Conservation (phyloP, 2,113 vertebrate genomes). For the Eidolon helvum region DNA sequence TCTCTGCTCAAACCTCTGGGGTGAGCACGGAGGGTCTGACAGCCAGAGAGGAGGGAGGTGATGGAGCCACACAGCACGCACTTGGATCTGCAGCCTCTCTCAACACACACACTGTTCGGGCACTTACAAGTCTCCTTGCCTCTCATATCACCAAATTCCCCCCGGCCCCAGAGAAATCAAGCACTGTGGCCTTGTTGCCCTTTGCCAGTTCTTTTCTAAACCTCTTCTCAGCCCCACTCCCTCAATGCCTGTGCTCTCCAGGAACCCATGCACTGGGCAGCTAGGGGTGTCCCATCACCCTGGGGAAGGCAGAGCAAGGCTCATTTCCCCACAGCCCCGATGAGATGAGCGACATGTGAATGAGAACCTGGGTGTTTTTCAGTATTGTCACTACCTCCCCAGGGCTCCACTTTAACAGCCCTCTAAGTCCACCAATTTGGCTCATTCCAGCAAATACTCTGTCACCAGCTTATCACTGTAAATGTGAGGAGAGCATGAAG, state of each 20-base stretch:
- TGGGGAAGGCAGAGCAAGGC: background rate
- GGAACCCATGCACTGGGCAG: background rate
- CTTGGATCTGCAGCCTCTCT: background rate
- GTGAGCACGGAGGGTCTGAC: background rate
- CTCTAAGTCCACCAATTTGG: background rate
- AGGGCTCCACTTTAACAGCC: background rate
- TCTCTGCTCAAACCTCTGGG: background rate
- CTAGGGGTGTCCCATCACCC: background rate
- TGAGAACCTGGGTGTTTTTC: background rate
- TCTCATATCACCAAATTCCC: background rate
- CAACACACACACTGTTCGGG: background rate
- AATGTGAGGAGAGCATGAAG: constrained; percentile 64
- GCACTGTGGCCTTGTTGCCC: background rate
- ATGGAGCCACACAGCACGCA: background rate
- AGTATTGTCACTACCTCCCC: background rate
- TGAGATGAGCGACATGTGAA: background rate
- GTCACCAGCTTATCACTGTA: background rate
- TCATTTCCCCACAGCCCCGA: background rate
- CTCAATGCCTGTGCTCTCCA: background rate
- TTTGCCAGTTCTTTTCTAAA: background rate
- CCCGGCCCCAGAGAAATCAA: background rate
- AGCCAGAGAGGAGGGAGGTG: background rate
- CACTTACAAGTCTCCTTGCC: background rate
- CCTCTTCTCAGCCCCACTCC: background rate
- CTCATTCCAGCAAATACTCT: background rate